Conservation (phyloP, 2,113 vertebrate genomes). For the Micromys minutus region DNA sequence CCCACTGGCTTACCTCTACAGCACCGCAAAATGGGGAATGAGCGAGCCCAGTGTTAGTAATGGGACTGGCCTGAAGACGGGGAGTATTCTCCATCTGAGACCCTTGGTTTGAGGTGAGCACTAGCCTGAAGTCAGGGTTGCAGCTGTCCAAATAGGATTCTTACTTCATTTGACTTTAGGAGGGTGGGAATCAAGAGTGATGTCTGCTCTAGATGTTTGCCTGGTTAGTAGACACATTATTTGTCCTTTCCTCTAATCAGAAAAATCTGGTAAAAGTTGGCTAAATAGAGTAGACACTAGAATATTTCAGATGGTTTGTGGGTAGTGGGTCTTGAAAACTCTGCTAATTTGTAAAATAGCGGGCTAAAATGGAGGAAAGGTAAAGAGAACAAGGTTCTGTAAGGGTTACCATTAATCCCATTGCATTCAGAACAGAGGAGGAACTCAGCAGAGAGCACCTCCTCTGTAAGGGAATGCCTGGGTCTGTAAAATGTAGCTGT, state of each 20-base stretch:
- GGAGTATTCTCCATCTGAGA: no score
- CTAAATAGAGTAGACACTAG: slow-evolving; percentile 43
- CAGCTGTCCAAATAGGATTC: neutral
- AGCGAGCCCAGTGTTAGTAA: no score
- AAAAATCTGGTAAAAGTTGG: slow-evolving; percentile 55
- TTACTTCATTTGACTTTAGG: slow-evolving; percentile 1
- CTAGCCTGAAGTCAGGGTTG: neutral
- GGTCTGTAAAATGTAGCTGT: neutral
- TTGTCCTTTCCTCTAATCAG: slow-evolving; percentile 57
- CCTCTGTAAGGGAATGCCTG: neutral
- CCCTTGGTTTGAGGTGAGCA: neutral
- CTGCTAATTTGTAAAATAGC: slow-evolving; percentile 54
- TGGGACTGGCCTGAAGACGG: neutral
- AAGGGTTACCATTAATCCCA: neutral
- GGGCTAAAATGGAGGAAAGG: neutral
- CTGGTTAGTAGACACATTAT: slow-evolving; percentile 5
- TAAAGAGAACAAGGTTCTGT: neutral
- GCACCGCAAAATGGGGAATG: neutral
- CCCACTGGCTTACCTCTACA: neutral
- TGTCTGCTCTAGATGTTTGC: neutral
- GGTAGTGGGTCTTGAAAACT: slow-evolving; percentile 59
- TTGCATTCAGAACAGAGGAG: slow-evolving; percentile 12
- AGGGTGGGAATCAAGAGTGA: neutral
- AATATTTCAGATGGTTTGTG: slow-evolving; percentile 49
- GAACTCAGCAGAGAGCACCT: neutral